Base-by-base conservation (phyloP, 2,113 vertebrate species). In the Amphiprion percula region DNA sequence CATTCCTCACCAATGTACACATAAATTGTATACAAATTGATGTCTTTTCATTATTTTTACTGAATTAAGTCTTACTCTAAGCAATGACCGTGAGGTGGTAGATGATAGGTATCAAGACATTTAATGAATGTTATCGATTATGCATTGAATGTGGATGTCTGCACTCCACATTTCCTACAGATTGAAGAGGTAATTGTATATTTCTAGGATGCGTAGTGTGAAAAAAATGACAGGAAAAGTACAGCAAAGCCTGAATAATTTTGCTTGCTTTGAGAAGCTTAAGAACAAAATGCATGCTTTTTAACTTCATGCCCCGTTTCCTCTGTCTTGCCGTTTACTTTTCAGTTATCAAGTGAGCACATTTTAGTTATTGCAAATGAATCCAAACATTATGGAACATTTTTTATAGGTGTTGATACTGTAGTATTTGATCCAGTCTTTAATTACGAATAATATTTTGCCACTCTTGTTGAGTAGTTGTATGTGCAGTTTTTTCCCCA, bases 281-380 rank as follows among this genome's bases (percentile, higher is more conserved):
- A 85, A 54, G 89, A 76, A 90, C 84, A 80, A 89, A 88, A 68
- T 62, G 92, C 91, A 92, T 92, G 90, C 87, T 87, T 91, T 90
- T 89, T 83, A 82, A 78, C 71, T 70, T 69, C 80, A 80, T 15
- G 14, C 21, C 70, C 72, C 72, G 28, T 5, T 55, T 61, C 30
- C 28, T 44, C 30, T 63, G 49, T 79, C 73, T 77, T 74, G 56
- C 65, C 86, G 90, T 84, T 84, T 74, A 60, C 62, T 88, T 91
- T 84, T 84, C 68, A 71, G 54, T 87, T 83, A 41, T 50, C 1
- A 1, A 77, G 71, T 77, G 68, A 79, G 53, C 83, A 55, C 44
- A 41, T 89, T 90, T 90, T 73, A 84, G 81, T 90, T 86, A 74
- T 84, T 77, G 68, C 19, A 58, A 58, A 88, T 85, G 84, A 78